These are phyloP conservation scores for Kradibia gibbosae DNA, from an alignment of 1,140 invertebrate genomes.

Conservation along the genomic window DNA sequence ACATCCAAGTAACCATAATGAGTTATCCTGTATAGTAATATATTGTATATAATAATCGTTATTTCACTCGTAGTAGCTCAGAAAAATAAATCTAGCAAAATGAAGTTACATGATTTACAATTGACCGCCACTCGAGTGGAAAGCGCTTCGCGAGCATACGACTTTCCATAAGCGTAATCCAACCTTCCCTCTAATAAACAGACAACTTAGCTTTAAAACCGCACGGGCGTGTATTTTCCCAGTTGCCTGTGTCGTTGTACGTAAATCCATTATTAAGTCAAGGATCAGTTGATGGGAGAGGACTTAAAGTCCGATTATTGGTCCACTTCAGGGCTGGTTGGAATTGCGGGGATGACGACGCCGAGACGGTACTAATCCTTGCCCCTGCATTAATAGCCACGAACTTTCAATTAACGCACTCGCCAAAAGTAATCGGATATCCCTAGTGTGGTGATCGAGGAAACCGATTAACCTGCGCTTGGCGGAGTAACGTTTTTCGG, in stretches of 20 bases:
- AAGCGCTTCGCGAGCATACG: background rate
- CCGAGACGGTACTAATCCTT: constrained; percentile 24
- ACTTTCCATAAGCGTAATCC: background rate
- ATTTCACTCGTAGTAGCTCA: background rate
- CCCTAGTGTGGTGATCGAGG: background rate
- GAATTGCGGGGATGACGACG: background rate
- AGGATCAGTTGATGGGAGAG: background rate
- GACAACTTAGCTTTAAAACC: background rate
- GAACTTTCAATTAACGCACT: constrained; percentile 25
- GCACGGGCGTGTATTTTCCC: background rate
- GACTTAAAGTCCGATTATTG: constrained; percentile 10
- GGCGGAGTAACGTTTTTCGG: background rate
- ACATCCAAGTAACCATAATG: background rate
- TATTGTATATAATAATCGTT: background rate
- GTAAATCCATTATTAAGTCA: constrained; percentile 7
- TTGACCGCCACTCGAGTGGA: background rate
- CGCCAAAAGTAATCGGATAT: background rate
- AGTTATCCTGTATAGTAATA: background rate
- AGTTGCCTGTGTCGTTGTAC: background rate
- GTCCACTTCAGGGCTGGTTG: constrained; percentile 8
- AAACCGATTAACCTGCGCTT: background rate
- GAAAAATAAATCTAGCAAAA: background rate
- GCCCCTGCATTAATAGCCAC: background rate
- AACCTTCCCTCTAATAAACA: background rate
- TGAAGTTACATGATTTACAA: too few species aligned